Evolutionary conservation across 2,888 invertebrate species (phyloP).

Genomic region (Lycophotia porphyrea): DNA sequence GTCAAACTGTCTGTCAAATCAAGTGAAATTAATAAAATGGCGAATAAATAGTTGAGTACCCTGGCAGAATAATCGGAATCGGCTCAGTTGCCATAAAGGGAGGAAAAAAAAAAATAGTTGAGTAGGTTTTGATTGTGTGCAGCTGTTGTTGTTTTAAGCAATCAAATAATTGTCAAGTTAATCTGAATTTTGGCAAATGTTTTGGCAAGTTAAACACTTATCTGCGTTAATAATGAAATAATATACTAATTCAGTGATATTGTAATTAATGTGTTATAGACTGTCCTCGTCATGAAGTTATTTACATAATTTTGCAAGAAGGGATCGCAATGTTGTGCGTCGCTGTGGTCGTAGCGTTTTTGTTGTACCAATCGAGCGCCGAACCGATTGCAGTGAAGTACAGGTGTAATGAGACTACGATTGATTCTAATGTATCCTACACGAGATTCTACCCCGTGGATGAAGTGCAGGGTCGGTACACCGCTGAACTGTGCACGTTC

Average conservation of each 20-base stretch:
- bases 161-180: background rate
- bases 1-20: background rate
- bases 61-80: too few relatives aligned
- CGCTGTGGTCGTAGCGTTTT: slow-evolving; percentile 65
- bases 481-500: slow-evolving; percentile 73
- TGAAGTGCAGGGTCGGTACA: slow-evolving; percentile 75
- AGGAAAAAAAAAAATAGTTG: too few relatives aligned
- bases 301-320: slow-evolving; percentile 66
- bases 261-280: slow-evolving; percentile 20
- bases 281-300: slow-evolving; percentile 58
- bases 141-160: background rate
- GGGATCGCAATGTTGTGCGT: slow-evolving; percentile 65
- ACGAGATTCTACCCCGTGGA: slow-evolving; percentile 68
- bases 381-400: slow-evolving; percentile 45
- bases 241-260: background rate
- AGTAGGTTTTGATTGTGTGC: background rate
- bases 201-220: background rate
- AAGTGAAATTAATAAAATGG: slow-evolving; percentile 6
- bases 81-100: too few relatives aligned
- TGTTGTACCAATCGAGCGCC: slow-evolving; percentile 58
- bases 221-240: too few relatives aligned
- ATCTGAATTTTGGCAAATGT: background rate
- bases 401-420: slow-evolving; percentile 68
- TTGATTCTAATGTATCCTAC: slow-evolving; percentile 7
- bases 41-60: slow-evolving; percentile 4